Conservation (phyloP, 2,888 invertebrate species). For the Agonum fuliginosum region DNA sequence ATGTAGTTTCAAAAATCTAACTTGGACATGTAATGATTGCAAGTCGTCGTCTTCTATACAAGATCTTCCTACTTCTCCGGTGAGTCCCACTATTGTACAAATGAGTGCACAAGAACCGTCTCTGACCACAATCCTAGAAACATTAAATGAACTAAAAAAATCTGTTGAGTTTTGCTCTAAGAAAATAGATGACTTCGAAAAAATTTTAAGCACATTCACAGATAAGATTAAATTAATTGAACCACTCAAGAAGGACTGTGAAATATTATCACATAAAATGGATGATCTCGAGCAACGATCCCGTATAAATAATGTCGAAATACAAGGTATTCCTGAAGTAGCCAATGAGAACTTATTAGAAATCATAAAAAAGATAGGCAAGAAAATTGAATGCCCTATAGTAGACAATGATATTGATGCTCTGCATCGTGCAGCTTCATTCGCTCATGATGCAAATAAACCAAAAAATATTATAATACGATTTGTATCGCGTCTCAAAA, state of each 20-base stretch:
- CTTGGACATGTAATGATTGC: background rate
- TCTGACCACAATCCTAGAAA: background rate
- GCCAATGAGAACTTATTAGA: background rate
- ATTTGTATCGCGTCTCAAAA: no score
- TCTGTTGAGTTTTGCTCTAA: background rate
- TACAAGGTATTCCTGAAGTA: background rate
- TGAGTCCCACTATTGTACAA: no score
- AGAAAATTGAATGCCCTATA: background rate
- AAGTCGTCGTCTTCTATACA: background rate
- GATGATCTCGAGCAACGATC: background rate
- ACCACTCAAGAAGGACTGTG: background rate
- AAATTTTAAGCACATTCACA: background rate
- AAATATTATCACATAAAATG: background rate
- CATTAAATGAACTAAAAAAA: background rate
- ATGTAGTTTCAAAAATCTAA: background rate
- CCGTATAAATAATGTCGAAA: background rate
- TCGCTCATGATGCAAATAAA: no score
- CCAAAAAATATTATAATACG: no score
- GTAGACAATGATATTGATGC: background rate
- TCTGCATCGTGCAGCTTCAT: background rate
- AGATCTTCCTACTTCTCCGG: background rate
- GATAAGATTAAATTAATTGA: background rate
- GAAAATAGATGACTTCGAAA: background rate
- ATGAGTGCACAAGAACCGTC: no score
- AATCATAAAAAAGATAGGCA: background rate